Evolutionary conservation across 2,888 invertebrate species (phyloP).

Genomic region (Brachynemurus nebulosus): DNA sequence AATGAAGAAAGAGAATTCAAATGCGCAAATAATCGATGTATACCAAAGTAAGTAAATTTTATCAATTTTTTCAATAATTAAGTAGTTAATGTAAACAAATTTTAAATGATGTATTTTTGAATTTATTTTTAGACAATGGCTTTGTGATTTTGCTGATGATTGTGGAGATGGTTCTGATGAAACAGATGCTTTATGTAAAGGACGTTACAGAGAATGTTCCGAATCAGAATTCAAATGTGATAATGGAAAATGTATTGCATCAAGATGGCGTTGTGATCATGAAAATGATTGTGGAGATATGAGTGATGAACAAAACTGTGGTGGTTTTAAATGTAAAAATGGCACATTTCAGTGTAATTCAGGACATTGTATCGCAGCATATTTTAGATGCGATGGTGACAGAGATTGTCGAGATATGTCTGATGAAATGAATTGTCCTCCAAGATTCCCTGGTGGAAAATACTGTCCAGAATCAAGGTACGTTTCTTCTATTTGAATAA

Average conservation of each 20-base stretch:
- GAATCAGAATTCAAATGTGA: conserved; percentile 83
- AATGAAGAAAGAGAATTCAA: conserved; percentile 80
- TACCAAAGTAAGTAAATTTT: conserved; percentile 42
- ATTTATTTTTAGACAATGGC: conserved; percentile 49
- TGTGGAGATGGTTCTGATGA: conserved; percentile 93
- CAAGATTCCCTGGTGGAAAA: conserved; percentile 72
- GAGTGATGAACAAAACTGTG: conserved; percentile 76
- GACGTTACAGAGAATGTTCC: conserved; percentile 76
- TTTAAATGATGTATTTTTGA: no score
- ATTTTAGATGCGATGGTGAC: conserved; percentile 81
- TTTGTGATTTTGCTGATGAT: conserved; percentile 93
- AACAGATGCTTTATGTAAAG: conserved; percentile 63
- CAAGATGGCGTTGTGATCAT: conserved; percentile 87
- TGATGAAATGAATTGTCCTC: conserved; percentile 80
- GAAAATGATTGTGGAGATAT: conserved; percentile 95
- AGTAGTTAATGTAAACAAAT: no score
- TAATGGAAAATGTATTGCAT: conserved; percentile 83
- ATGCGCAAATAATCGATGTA: conserved; percentile 80
- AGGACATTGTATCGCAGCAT: conserved; percentile 84
- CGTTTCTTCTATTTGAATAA: conserved; percentile 79
- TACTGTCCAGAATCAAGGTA: conserved; percentile 71
- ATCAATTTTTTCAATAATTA: no score
- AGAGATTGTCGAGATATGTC: conserved; percentile 80
- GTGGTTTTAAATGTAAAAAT: conserved; percentile 72
- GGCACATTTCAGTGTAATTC: conserved; percentile 85